Conservation (phyloP, 2,113 vertebrate species). For the Talpa occidentalis region DNA sequence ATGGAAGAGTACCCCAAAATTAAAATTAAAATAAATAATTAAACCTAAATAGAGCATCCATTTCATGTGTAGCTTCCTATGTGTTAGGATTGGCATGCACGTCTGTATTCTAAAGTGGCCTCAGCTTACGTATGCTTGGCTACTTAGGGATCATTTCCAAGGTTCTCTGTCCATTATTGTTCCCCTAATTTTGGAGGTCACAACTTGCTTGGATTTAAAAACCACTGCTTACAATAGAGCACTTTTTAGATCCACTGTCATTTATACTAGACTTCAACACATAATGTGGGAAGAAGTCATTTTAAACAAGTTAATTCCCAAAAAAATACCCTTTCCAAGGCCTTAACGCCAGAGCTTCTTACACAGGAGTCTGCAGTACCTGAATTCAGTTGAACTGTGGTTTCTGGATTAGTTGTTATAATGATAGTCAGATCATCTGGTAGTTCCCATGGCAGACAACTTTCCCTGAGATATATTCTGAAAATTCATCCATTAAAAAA, state of each 20-base stretch:
- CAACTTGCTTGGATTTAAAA: not conserved
- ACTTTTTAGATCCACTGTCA: not conserved
- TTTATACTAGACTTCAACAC: not conserved
- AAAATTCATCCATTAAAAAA: not conserved
- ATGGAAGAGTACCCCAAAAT: too few relatives aligned
- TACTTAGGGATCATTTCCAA: rapidly evolving
- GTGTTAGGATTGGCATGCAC: not conserved
- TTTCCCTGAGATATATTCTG: not conserved
- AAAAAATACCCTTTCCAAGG: not conserved
- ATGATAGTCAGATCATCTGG: not conserved
- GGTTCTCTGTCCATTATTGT: too few relatives aligned
- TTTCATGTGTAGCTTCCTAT: not conserved
- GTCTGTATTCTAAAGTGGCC: not conserved
- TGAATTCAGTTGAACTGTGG: not conserved
- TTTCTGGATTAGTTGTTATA: not conserved
- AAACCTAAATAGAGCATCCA: too few relatives aligned
- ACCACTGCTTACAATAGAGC: not conserved
- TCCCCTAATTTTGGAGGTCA: not conserved
- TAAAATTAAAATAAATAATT: too few relatives aligned
- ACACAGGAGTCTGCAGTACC: not conserved
- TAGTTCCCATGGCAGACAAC: not conserved
- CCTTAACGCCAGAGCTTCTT: not conserved
- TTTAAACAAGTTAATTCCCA: not conserved
- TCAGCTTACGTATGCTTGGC: not conserved
- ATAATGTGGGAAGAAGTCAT: not conserved